Evolutionary conservation across 2,113 vertebrate genomes (phyloP).

Genomic region (Ploceus nigricollis): DNA sequence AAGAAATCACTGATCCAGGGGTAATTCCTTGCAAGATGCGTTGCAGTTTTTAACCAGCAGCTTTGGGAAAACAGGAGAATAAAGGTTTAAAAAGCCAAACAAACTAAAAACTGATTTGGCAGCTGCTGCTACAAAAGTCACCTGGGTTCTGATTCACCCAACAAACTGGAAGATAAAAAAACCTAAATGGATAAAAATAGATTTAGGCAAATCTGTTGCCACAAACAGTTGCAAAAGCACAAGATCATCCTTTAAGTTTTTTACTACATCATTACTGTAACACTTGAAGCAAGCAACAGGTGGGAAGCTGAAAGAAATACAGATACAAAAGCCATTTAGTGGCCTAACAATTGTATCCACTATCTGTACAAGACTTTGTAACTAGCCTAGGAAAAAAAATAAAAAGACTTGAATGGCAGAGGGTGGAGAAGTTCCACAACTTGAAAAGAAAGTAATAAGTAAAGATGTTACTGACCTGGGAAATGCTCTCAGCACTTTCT

Average conservation of each 20-base stretch:
- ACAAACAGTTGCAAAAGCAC: accelerated
- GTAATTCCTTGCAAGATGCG: neutral
- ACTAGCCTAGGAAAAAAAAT: neutral
- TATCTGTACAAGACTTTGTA: neutral
- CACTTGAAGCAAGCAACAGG: neutral
- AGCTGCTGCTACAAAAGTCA: neutral
- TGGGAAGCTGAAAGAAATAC: neutral
- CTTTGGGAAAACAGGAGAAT: neutral
- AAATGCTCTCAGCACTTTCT: constrained; percentile 75
- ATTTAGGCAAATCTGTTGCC: neutral
- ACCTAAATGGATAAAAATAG: neutral
- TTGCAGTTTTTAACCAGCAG: neutral
- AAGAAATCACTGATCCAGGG: neutral
- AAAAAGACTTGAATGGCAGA: accelerated
- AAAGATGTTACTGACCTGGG: constrained; percentile 76
- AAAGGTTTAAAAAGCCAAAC: neutral
- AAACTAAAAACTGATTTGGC: neutral
- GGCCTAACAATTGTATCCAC: neutral
- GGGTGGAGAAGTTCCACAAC: neutral
- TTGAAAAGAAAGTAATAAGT: neutral
- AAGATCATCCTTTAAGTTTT: neutral
- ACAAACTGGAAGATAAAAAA: neutral
- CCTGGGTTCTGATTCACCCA: neutral
- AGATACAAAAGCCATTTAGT: neutral
- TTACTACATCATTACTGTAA: neutral